These are phyloP conservation scores for Gobio gobio DNA, from an alignment of 2,113 vertebrate species.

Conservation along the genomic window DNA sequence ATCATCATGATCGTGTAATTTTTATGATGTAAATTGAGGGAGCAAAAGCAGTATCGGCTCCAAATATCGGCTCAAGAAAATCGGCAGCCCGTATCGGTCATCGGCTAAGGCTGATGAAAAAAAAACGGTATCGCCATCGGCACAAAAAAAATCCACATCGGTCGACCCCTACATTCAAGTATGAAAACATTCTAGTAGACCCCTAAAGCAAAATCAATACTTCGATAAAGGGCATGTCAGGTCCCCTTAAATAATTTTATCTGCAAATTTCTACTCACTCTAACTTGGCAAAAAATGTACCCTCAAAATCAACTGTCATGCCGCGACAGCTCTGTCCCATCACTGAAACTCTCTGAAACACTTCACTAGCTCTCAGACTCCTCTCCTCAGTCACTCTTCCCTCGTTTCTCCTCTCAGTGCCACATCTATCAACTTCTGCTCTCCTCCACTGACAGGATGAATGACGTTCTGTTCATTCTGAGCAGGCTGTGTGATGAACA, in stretches of 20 bases:
- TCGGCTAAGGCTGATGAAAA: too few relatives aligned
- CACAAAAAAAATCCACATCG: too few relatives aligned
- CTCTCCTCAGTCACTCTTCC: background rate
- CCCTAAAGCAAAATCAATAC: too few relatives aligned
- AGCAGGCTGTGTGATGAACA: background rate
- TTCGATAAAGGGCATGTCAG: too few relatives aligned
- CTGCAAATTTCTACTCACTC: background rate
- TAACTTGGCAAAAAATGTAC: background rate
- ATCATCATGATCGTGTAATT: too few relatives aligned
- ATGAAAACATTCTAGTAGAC: too few relatives aligned
- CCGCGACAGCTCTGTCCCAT: background rate
- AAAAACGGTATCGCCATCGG: too few relatives aligned
- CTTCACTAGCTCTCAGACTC: constrained; percentile 30
- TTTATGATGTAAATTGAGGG: too few relatives aligned
- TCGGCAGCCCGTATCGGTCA: too few relatives aligned
- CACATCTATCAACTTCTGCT: background rate
- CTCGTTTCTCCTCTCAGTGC: constrained; percentile 28
- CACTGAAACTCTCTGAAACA: background rate
- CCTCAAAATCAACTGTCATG: background rate
- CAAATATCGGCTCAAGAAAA: too few relatives aligned
- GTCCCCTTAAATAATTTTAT: background rate
- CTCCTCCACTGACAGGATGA: background rate
- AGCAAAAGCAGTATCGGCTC: too few relatives aligned
- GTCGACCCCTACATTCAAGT: too few relatives aligned
- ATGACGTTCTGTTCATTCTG: background rate